Evolutionary conservation across 2,888 invertebrate species (phyloP).

Genomic region (Lasioglossum villosulum): DNA sequence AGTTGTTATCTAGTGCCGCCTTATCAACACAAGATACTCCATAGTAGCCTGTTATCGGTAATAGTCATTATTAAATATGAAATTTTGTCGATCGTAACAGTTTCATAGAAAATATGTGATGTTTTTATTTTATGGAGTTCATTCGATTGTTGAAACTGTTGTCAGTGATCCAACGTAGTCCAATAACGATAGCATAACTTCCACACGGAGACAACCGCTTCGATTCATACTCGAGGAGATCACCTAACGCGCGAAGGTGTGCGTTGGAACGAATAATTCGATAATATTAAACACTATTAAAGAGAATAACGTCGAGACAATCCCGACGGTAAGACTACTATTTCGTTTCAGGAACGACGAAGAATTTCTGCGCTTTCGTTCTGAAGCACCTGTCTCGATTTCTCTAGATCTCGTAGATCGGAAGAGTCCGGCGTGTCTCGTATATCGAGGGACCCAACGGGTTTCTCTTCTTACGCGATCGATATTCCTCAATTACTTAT

Average conservation of each 20-base stretch:
- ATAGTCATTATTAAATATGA: too few species aligned
- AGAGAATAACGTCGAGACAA: conserved; percentile 55
- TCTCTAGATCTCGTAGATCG: background rate
- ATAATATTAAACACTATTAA: conserved; percentile 64
- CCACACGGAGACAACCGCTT: background rate
- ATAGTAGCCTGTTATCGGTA: background rate
- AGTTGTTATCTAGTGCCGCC: background rate
- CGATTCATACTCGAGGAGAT: conserved; percentile 47
- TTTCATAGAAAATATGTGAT: too few species aligned
- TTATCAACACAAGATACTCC: background rate
- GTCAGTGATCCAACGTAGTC: background rate
- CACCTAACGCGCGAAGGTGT: conserved; percentile 56
- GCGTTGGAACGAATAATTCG: conserved; percentile 69
- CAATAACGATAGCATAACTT: background rate
- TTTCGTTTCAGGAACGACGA: conserved; percentile 55
- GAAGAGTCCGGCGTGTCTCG: background rate
- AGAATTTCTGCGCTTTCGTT: background rate
- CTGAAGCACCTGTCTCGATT: background rate
- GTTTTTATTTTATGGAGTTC: too few species aligned
- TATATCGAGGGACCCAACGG: background rate
- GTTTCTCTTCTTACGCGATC: background rate
- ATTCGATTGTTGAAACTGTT: background rate
- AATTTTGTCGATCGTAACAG: too few species aligned
- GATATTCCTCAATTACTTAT: background rate
- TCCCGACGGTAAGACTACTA: conserved; percentile 42